Evolutionary conservation across 2,888 invertebrate genomes (phyloP).

Genomic region (Aphrophora alni): DNA sequence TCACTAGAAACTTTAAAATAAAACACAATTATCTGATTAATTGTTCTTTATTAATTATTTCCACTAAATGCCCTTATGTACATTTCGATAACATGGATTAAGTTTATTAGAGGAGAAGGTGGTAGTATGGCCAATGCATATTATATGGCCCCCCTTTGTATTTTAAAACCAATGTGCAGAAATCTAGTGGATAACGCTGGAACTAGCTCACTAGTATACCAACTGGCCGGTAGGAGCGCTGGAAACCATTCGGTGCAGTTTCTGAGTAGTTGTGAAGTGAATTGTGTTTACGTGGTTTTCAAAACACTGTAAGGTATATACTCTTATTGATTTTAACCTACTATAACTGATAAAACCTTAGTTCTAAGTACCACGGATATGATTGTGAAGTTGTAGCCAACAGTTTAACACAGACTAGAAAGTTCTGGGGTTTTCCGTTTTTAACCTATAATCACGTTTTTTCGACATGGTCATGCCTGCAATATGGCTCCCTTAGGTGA

Average conservation of each 20-base stretch:
- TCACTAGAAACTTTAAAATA: too few relatives aligned
- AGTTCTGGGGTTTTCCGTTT: constrained; percentile 9
- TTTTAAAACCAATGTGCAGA: constrained; percentile 19
- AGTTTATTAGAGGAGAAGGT: constrained; percentile 21
- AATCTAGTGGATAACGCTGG: constrained; percentile 15
- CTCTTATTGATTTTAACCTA: constrained; percentile 19
- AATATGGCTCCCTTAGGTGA: constrained; percentile 20
- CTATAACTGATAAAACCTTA: constrained; percentile 12
- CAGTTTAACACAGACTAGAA: constrained; percentile 21
- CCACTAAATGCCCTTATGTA: too few relatives aligned
- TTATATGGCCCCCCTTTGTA: constrained; percentile 25
- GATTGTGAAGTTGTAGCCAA: constrained; percentile 12
- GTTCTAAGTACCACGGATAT: constrained; percentile 7
- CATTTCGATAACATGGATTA: too few relatives aligned
- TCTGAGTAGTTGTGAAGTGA: constrained; percentile 14
- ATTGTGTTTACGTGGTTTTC: constrained; percentile 10
- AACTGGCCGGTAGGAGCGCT: constrained; percentile 18
- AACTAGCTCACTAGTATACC: constrained; percentile 24
- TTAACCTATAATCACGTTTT: constrained; percentile 20
- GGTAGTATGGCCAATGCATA: constrained; percentile 23
- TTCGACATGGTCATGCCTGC: constrained; percentile 14
- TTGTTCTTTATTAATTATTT: too few relatives aligned
- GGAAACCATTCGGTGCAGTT: constrained; percentile 11
- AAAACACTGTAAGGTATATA: constrained; percentile 23
- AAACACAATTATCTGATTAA: too few relatives aligned